Evolutionary conservation across 2,113 vertebrate species (phyloP), one percentile per base, ranked within the genome.

Genomic region (Phodopus roborovskii): DNA sequence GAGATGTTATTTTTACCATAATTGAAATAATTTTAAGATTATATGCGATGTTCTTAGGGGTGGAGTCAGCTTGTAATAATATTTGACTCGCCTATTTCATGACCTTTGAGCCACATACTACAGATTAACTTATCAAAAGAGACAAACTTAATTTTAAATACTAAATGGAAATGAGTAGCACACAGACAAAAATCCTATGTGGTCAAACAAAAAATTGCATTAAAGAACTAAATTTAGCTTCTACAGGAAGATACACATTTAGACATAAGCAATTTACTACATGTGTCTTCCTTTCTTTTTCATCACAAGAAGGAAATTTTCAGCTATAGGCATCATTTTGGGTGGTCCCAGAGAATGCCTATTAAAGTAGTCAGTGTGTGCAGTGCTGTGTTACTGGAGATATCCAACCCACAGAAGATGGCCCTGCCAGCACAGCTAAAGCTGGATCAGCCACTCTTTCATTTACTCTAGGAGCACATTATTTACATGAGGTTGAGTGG

Each of bases 401-500:
- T 26, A 70, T 13, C 53, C 77, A 64, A 73, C 30, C 64, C 70
- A 30, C 7, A 74, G 53, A 70, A 73, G 92, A 95, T 71, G 50
- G 77, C 48, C 0, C 20, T 62, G 77, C 53, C 81, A 64, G 30
- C 64, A 68, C 48, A 45, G 19, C 42, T 48, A 60, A 66, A 42
- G 53, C 77, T 48, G 53, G 88, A 94, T 87, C 82, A 89, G 95
- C 91, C 85, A 58, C 91, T 94, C 86, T 95, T 74, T 87, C 83
- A 95, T 96, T 94, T 92, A 94, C 85, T 74, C 53, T 92, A 62
- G 56, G 62, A 94, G 88, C 16, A 53, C 16, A 36, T 90, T 92
- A 95, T 98, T 97, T 97, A 96, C 50, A 66, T 90, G 73, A 96
- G 48, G 36, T n/a, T 53, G 82, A 95, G 78, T 95, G 96, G 97